Evolutionary conservation across 2,888 invertebrate species (phyloP).

Genomic region (Holacanthella duospinosa): DNA sequence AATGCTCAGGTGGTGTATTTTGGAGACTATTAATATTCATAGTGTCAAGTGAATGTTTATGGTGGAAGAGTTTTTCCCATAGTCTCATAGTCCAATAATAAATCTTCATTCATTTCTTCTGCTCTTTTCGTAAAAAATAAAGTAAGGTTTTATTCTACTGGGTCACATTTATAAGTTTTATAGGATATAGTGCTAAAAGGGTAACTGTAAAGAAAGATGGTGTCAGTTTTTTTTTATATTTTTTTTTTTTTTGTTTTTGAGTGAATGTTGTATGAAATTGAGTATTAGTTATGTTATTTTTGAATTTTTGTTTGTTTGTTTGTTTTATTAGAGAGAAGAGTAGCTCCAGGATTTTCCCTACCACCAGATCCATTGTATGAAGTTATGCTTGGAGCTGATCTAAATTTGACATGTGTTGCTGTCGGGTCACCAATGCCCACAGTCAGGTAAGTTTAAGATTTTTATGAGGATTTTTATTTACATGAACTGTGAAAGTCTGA

Average conservation of each 20-base stretch:
- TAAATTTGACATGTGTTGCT: constrained; percentile 92
- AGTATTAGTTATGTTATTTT: neutral
- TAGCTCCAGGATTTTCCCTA: constrained; percentile 89
- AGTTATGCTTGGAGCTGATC: constrained; percentile 79
- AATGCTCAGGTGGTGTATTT: neutral
- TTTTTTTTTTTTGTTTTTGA: neutral
- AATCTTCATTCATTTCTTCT: neutral
- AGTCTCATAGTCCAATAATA: neutral
- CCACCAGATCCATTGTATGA: constrained; percentile 75
- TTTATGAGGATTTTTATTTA: constrained; percentile 36
- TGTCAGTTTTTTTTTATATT: too few relatives aligned
- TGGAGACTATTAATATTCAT: neutral
- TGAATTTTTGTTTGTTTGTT: constrained; percentile 26
- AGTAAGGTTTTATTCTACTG: neutral
- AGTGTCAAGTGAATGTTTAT: neutral
- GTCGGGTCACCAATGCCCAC: constrained; percentile 97
- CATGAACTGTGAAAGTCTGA: constrained; percentile 8
- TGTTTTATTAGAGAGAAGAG: constrained; percentile 68
- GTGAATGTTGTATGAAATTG: neutral
- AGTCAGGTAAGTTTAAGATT: constrained; percentile 66
- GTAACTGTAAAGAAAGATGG: neutral
- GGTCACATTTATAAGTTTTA: constrained; percentile 3
- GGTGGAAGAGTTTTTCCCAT: neutral
- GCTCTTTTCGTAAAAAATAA: neutral
- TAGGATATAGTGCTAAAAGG: neutral